These are phyloP conservation scores for Dasyurus viverrinus DNA, from an alignment of 2,113 vertebrate genomes.

Conservation along the genomic window DNA sequence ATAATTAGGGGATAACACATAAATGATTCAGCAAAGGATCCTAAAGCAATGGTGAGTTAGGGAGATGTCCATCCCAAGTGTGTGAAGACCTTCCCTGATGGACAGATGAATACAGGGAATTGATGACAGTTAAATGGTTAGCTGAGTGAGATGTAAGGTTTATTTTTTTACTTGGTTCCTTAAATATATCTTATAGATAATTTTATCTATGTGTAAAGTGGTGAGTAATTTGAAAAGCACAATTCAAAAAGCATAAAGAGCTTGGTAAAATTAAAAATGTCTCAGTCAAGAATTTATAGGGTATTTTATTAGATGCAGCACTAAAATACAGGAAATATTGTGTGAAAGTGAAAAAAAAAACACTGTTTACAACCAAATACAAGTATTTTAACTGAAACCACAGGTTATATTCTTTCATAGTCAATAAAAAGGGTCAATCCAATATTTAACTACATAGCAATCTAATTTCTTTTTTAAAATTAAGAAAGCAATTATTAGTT, in stretches of 20 bases:
- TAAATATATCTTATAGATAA: not conserved
- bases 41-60: not conserved
- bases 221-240: not conserved
- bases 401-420: conserved; percentile 57
- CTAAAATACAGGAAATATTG: conserved; percentile 14
- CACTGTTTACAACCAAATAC: conserved; percentile 30
- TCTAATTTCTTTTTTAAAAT: conserved; percentile 48
- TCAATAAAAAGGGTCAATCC: conserved; percentile 51
- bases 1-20: not conserved
- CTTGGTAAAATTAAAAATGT: conserved; percentile 13
- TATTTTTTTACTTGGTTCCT: not conserved
- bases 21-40: not conserved
- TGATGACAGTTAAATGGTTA: not conserved
- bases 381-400: conserved; percentile 50
- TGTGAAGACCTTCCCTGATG: too few species aligned
- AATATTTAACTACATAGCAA: conserved; percentile 50
- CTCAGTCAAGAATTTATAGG: conserved; percentile 3
- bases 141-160: not conserved
- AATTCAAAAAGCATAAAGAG: conserved; percentile 7
- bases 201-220: not conserved
- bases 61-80: too few species aligned
- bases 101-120: not conserved
- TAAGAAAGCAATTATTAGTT: conserved; percentile 55
- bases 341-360: not conserved
- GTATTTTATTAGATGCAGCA: conserved; percentile 20